Base-by-base conservation (phyloP, 2,888 invertebrate genomes). In the Diaphora mendica region DNA sequence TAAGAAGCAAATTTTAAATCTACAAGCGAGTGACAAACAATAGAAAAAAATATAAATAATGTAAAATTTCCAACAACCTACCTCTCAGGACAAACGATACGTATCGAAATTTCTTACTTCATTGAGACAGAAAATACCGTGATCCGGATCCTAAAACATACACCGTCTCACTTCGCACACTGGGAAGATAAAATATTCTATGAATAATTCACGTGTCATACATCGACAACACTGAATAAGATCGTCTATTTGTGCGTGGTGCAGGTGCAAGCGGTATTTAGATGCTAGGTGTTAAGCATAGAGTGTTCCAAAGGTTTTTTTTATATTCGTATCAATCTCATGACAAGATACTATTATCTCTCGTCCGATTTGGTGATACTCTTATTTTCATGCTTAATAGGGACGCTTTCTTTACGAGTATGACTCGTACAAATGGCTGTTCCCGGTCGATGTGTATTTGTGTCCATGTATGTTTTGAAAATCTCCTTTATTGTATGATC, bases 151-250 rank as follows among this genome's bases (percentile, higher is more conserved):
- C 76, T 89, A 88, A 91, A 91, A 92, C 90, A 91, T 90, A 92
- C 91, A 90, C 87, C 88, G 87, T 89, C 83, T 85, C 87, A 90
- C 89, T 90, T 89, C 85, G 82, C 87, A 89, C 82, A 83, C 85
- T 86, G 86, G 80, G 76, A 84, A 88, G 90, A 91, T 92, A 92
- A 93, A 91, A 93, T 94, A 94, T 93, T 92, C 92, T 87, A 93
- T 93, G 93, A 94, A 94, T 93, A 92, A 94, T 94, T 92, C 93
- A 94, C 87, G 79, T 85, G 90, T 91, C 91, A 92, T 91, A 91
- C 90, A 88, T 91, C 87, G 90, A 88, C 89, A 86, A 87, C 86
- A 84, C 88, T 85, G 92, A 90, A 92, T 90, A 88, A 89, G 89
- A 90, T 86, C 83, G 81, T 85, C 85, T 88, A 87, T 87, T 88